Evolutionary conservation across 2,113 vertebrate genomes (phyloP), one percentile per base, ranked within the genome.

Genomic region (Rhinichthys klamathensis): DNA sequence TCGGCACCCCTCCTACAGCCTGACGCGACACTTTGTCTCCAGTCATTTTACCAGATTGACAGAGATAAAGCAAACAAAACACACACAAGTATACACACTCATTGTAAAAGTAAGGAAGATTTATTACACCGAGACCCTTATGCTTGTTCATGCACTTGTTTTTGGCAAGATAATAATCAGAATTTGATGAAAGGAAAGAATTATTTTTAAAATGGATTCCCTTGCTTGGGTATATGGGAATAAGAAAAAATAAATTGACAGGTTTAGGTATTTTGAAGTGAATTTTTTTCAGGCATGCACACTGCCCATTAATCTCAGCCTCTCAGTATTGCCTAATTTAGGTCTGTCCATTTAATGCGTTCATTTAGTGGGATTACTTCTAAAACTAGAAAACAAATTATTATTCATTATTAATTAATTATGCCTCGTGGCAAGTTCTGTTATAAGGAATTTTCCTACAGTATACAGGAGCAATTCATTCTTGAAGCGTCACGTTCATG

Each of bases 1-100:
- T 82, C 80, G 41, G 80, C 67, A 80, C 67, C 73, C 69, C 61
- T 67, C 73, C 74, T 58, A 67, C 63, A 79, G 35, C 73, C 46
- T 83, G 77, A 72, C 67, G 65, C 78, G 88, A 89, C 89, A 89
- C 85, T 81, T 56, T 85, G 90, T 90, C 91, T 90, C 67, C 87
- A 80, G 87, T 86, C 18, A 11, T 27, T 84, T 83, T 87, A 85
- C 85, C 78, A 83, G 87, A 89, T 87, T 69, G 80, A 69, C 61
- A 63, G 70, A 89, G 80, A 88, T 86, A 89, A 81, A 80, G 51
- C 44, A 49, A 76, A 49, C 54, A 80, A 84, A 80, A 54, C 78
- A 87, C 82, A 11, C 58, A 11, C 58, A 75, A 60, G 77, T 35
- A 80, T 67, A 16, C 56, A 84, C 51, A 81, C 85, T 46, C 46